Percentiles rank a stretch among this genome's conserved stretches.
Conservation (phyloP, 1,140 invertebrate species). For the Pseudomyrmex flavicornis region DNA sequence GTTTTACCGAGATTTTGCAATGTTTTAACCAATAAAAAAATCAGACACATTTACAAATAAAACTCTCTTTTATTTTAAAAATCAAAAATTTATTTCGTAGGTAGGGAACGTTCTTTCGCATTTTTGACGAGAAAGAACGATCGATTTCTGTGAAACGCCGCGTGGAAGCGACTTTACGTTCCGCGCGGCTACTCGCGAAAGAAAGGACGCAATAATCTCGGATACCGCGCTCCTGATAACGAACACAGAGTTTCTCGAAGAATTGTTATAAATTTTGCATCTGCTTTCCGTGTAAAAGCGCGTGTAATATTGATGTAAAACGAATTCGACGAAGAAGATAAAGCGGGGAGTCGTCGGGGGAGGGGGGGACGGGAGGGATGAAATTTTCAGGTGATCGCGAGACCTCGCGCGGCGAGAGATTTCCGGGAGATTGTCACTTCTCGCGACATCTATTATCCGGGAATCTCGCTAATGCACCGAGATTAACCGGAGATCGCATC, state of each 20-base stretch:
- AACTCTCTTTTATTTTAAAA: too few relatives aligned
- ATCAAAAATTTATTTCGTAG: too few relatives aligned
- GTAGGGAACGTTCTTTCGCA: too few relatives aligned
- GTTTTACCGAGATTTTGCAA: too few relatives aligned
- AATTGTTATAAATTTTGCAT: constrained; percentile 44
- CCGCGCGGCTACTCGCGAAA: too few relatives aligned
- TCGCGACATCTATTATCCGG: constrained; percentile 33
- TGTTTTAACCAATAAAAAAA: too few relatives aligned
- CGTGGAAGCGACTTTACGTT: constrained; percentile 5
- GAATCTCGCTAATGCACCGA: constrained; percentile 47
- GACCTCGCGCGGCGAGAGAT: constrained; percentile 25
- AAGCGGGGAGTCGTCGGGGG: not conserved
- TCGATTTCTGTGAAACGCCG: not conserved
- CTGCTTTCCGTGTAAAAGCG: not conserved
- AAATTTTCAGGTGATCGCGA: constrained; percentile 34
- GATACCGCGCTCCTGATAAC: not conserved
- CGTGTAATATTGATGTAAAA: not conserved
- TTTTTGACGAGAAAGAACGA: too few relatives aligned
- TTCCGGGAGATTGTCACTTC: constrained; percentile 13
- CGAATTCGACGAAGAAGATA: constrained; percentile 22
- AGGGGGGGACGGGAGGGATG: not conserved
- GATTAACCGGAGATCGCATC: constrained; percentile 43
- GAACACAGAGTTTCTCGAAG: constrained; percentile 10
- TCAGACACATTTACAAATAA: too few relatives aligned
- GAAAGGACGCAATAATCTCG: not conserved